Evolutionary conservation across 2,113 vertebrate species (phyloP), one percentile per base, ranked within the genome.

Genomic region (Fregetta grallaria): DNA sequence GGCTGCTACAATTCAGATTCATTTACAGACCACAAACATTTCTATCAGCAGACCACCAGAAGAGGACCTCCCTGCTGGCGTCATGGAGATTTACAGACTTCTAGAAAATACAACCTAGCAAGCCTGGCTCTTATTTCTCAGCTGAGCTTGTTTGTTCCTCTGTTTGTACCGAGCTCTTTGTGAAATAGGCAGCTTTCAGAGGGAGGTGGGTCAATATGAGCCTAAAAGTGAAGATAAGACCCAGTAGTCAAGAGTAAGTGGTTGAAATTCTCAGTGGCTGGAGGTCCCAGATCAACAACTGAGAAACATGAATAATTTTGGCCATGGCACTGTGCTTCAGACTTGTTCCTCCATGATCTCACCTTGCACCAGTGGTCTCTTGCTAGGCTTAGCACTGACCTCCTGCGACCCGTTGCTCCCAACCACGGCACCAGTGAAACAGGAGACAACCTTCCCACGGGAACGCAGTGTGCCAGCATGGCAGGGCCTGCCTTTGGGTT

Each of bases 381-480:
- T 59, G 36, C 38, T 56, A 59, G 65, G 65, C 67, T 77, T 61
- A 81, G 52, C 40, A 22, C 61, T 34, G 56, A 68, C 16, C 26
- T 90, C 71, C 13, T 62, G 50, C 62, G 1, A 86, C 67, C 22
- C 47, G 0, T 15, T 58, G 71, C 82, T 77, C 79, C 27, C 72
- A 66, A 75, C 68, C 53, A 44, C 6, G 2, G 59, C n/a, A 38
- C 56, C 63, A 38, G 13, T 13, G 72, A 77, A 83, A 74, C 3
- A 32, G 42, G 29, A 66, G 50, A 62, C 29, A 45, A 38, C 32
- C n/a, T 77, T 92, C 71, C 71, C 50, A 52, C 0, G 26, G 59
- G 74, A 88, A 76, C 1, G 1, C 44, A 45, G 62, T 1, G 3
- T 0, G 2, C 20, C 45, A 61, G 80, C 65, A 40, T 0, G 2